These are phyloP conservation scores for Siniperca chuatsi DNA, from an alignment of 2,113 vertebrate genomes.

Conservation along the genomic window DNA sequence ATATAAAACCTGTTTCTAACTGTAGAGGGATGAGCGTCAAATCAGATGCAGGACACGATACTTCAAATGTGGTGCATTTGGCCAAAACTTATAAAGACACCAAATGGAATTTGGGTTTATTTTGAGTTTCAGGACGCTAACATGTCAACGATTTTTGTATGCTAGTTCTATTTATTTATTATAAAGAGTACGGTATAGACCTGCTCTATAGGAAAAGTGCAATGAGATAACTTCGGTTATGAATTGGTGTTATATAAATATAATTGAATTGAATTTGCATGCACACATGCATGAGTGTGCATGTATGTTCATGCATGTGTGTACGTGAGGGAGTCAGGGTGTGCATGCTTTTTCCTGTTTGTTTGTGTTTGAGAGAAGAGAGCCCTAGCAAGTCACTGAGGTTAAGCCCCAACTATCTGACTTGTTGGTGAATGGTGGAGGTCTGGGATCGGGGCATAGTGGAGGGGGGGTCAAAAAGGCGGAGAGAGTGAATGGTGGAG, in stretches of 20 bases:
- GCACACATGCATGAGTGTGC: background rate
- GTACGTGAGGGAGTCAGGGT: conserved; percentile 19
- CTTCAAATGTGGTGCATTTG: background rate
- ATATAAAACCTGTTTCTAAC: conserved; percentile 10
- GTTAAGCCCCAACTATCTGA: conserved; percentile 73
- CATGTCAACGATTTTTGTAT: background rate
- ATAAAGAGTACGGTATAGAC: too few relatives aligned
- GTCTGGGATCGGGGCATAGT: conserved; percentile 65
- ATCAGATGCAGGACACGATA: conserved; percentile 10
- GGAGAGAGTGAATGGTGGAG: conserved; percentile 70
- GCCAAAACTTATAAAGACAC: background rate
- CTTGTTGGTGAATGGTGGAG: conserved; percentile 70
- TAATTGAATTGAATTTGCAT: background rate
- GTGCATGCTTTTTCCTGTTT: conserved; percentile 63
- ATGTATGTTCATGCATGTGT: background rate
- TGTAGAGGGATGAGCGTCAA: background rate
- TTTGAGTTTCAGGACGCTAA: background rate
- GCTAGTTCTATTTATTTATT: background rate
- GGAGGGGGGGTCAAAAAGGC: conserved; percentile 69
- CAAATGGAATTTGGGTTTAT: background rate
- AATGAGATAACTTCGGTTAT: too few relatives aligned
- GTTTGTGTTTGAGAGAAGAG: conserved; percentile 70
- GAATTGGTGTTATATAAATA: too few relatives aligned
- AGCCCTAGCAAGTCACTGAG: conserved; percentile 60
- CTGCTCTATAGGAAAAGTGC: too few relatives aligned